Percentiles rank a stretch among this genome's conserved stretches.
Evolutionary conservation across 92 coral and sea anemone species (phyloP).

Genomic region (Muricea muricata): DNA sequence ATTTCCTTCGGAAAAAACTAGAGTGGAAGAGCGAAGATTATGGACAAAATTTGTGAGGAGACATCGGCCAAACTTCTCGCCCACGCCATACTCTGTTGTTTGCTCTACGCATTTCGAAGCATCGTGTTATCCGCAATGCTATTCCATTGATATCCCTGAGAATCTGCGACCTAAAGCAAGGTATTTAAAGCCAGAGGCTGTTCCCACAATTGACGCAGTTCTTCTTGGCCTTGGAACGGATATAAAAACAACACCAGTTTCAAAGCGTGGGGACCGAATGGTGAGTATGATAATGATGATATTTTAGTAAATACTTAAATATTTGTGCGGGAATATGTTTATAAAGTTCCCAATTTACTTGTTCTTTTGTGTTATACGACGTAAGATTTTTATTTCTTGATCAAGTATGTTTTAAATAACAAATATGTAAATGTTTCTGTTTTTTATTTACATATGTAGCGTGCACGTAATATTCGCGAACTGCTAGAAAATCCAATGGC

Average conservation of each 20-base stretch:
- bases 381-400: background rate
- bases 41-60: conserved; percentile 38
- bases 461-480: background rate
- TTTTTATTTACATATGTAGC: background rate
- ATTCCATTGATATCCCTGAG: background rate
- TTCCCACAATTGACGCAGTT: conserved; percentile 6
- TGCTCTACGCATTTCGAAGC: background rate
- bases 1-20: conserved; percentile 5
- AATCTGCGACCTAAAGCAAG: conserved; percentile 2
- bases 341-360: background rate
- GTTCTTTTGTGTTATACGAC: background rate
- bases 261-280: background rate
- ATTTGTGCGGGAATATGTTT: background rate
- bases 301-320: no score
- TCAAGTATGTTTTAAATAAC: no score
- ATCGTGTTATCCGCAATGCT: background rate
- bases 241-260: background rate
- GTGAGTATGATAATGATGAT: background rate
- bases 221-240: background rate
- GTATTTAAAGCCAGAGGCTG: background rate
- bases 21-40: background rate
- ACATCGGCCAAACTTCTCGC: conserved; percentile 15
- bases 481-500: background rate
- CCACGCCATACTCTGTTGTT: conserved; percentile 1
- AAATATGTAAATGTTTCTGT: no score